Conservation (phyloP, 1,140 invertebrate genomes). For the Gonatopus flavifemur region DNA sequence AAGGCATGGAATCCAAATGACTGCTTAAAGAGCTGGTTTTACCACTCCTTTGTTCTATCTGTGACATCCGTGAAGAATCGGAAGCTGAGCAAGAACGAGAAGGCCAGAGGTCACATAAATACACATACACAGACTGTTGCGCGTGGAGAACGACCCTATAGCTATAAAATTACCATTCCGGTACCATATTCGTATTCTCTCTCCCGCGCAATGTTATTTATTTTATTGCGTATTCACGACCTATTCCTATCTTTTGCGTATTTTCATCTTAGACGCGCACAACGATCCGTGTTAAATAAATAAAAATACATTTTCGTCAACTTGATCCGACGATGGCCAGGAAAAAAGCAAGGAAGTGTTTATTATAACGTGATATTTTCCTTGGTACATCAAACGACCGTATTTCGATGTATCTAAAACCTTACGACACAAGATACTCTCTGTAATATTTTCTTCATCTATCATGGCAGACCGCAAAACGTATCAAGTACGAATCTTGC, state of each 20-base stretch:
- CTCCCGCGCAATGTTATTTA: not conserved
- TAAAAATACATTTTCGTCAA: too few species aligned
- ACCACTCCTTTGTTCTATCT: conserved; percentile 20
- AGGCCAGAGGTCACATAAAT: conserved; percentile 14
- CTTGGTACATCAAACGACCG: not conserved
- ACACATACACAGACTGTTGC: not conserved
- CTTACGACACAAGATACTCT: conserved; percentile 18
- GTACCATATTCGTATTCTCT: conserved; percentile 1
- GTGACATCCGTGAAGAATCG: conserved; percentile 26
- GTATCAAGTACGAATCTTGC: conserved; percentile 27
- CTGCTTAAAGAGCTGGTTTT: conserved; percentile 26
- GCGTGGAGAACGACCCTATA: conserved; percentile 18
- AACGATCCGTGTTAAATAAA: too few species aligned
- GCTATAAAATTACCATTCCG: conserved; percentile 24
- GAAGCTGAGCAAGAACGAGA: conserved; percentile 15
- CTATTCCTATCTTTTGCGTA: too few species aligned
- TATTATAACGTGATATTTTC: conserved; percentile 1
- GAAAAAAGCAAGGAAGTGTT: too few species aligned
- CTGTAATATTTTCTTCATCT: conserved; percentile 21
- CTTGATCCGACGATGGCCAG: too few species aligned
- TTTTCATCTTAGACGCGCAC: too few species aligned
- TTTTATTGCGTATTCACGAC: conserved; percentile 8
- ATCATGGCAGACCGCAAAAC: conserved; percentile 24
- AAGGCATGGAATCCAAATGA: conserved; percentile 26
- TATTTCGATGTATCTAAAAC: not conserved